These are phyloP conservation scores for Morus bassanus DNA, from an alignment of 2,797 vertebrate species.

Conservation along the genomic window DNA sequence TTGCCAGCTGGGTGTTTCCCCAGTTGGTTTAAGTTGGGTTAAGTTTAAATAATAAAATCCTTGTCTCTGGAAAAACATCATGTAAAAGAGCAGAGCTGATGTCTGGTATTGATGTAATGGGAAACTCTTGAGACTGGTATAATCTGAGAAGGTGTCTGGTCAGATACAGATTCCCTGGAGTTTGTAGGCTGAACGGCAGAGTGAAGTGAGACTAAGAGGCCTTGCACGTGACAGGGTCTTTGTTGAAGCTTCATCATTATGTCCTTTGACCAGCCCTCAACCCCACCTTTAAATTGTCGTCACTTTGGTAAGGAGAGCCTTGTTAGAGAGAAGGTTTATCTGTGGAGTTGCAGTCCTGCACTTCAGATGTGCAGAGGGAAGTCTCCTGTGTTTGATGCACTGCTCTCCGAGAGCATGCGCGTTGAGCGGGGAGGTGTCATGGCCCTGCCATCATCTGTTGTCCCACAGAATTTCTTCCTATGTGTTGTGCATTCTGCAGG, in stretches of 20 bases:
- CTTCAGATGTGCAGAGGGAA: not conserved
- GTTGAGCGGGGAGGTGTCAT: not conserved
- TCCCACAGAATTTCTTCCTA: not conserved
- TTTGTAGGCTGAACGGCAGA: not conserved
- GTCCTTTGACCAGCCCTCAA: not conserved
- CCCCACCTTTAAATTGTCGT: not conserved
- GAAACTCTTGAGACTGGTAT: not conserved
- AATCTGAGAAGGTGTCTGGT: not conserved
- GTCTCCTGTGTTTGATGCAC: not conserved
- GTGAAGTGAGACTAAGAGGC: not conserved
- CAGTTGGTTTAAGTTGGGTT: not conserved
- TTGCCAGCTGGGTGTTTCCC: constrained; percentile 24
- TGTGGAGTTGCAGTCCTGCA: not conserved
- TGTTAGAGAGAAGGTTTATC: not conserved
- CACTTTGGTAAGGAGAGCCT: not conserved
- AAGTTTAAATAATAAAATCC: constrained; percentile 3
- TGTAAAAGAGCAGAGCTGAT: not conserved
- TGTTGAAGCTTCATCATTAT: not conserved
- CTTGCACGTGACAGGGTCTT: not conserved
- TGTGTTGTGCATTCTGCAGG: accelerated
- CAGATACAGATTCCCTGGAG: not conserved
- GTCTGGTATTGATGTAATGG: not conserved
- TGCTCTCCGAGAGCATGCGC: accelerated
- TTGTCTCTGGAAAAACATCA: not conserved
- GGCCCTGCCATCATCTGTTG: not conserved